Base-by-base conservation (phyloP, 2,797 vertebrate species). In the Microctenopoma stevenorrisi region DNA sequence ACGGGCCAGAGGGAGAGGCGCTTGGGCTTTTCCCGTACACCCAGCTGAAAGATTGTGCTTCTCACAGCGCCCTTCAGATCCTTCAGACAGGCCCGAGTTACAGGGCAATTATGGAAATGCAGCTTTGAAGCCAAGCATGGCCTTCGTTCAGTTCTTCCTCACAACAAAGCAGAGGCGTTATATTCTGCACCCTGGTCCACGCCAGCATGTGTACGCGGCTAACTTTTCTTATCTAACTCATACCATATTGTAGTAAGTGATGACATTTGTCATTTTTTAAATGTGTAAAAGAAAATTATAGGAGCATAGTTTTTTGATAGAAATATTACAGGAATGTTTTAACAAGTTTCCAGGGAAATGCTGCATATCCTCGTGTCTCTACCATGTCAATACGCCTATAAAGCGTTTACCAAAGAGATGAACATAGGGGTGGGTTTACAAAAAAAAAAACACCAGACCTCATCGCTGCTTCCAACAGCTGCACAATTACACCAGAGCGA, bases 81-180 rank as follows among this genome's bases (percentile, higher is more conserved):
- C 96, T 69, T 86, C 87, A 91, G 84, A 90, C 88, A 84, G 95
- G 92, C 95, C 95, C 89, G 82, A 97, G 96, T 97, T 96, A 96
- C 96, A 97, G 96, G 95, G 95, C 96, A 96, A 97, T 98, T 97
- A 98, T 98, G 97, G 97, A 97, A 98, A 98, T 97, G 95, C 48
- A 51, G 91, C 96, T 98, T 97, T 98, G 96, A 98, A 97, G 96
- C 95, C 38, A 60, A 92, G 93, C 93, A 88, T 90, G 94, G 89
- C 86, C 86, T 87, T 93, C 94, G 95, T 94, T 94, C 94, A 95
- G 93, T 94, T 93, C 91, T 92, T 89, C 86, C 89, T 83, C 83
- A 78, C 93, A 92, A 95, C 92, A 94, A 95, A 95, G 93, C 89
- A 91, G 92, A 92, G 89, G 89, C 89, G 56, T 56, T 83, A 35